Percentiles rank a stretch among this genome's conserved stretches.
phyloP scores from a whole-genome alignment of 1,140 invertebrate species.

The Nylanderia fulva region DNA sequence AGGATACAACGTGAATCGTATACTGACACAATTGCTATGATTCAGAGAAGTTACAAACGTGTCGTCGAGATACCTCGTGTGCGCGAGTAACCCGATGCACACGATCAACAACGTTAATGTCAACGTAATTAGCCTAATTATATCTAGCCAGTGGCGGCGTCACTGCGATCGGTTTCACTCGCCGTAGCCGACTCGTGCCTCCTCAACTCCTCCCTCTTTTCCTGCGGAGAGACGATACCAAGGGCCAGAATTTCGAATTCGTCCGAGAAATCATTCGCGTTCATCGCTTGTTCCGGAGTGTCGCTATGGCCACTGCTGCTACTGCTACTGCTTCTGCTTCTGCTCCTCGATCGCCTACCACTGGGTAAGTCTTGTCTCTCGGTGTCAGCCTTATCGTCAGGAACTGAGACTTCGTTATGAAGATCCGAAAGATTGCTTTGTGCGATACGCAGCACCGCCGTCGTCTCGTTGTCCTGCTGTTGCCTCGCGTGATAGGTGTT shows the following conservation, averaged over 20 bases:
- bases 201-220: conserved; percentile 74
- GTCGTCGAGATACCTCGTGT: background rate
- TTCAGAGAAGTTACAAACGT: conserved; percentile 20
- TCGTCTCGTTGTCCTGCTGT: conserved; percentile 60
- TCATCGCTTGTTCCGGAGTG: conserved; percentile 67
- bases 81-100: conserved; percentile 47
- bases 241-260: conserved; percentile 64
- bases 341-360: conserved; percentile 58
- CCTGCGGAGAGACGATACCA: conserved; percentile 69
- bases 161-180: conserved; percentile 66
- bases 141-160: conserved; percentile 73
- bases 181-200: conserved; percentile 75
- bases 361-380: conserved; percentile 76
- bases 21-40: conserved; percentile 50
- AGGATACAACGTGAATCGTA: conserved; percentile 27
- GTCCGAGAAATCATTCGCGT: conserved; percentile 55
- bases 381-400: conserved; percentile 80
- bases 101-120: conserved; percentile 42
- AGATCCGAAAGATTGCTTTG: conserved; percentile 70
- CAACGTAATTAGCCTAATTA: conserved; percentile 62
- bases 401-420: conserved; percentile 74
- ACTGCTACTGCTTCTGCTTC: conserved; percentile 39
- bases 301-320: conserved; percentile 66
- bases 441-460: conserved; percentile 64
- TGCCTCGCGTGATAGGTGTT: background rate